A percentile compares a stretch with the other conserved stretches of the same genome.
Evolutionary conservation across 2,797 vertebrate species (phyloP).

Genomic region (Rhinophrynus dorsalis): DNA sequence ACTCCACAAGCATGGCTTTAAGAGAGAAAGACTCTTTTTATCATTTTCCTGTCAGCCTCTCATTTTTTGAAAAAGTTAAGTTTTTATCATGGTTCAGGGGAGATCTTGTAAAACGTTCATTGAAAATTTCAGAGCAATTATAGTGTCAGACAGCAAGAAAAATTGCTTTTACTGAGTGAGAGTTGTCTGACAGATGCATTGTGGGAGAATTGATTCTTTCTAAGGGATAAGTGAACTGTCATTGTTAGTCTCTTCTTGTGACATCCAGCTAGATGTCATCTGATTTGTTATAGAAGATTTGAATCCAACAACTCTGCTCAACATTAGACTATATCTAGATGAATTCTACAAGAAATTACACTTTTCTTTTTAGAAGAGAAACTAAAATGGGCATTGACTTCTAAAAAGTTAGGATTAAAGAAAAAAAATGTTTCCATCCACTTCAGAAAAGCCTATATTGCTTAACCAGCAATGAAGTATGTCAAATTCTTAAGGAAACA

Average conservation of each 20-base stretch:
- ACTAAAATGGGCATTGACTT: constrained; percentile 69
- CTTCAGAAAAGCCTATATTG: constrained; percentile 70
- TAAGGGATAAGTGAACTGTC: constrained; percentile 96
- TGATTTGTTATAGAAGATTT: constrained; percentile 92
- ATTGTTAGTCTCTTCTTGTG: constrained; percentile 93
- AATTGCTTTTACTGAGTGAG: constrained; percentile 87
- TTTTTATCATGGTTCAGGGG: constrained; percentile 90
- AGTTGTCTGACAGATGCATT: constrained; percentile 97
- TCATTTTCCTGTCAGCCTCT: constrained; percentile 85
- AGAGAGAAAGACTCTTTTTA: constrained; percentile 84
- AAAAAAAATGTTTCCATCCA: constrained; percentile 69
- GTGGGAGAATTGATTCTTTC: constrained; percentile 95
- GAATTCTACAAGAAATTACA: constrained; percentile 77
- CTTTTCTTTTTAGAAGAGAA: constrained; percentile 83
- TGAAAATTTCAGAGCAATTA: constrained; percentile 96
- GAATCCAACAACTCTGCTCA: constrained; percentile 83
- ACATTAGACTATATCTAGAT: constrained; percentile 77
- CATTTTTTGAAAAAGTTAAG: constrained; percentile 84
- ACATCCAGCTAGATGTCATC: constrained; percentile 90
- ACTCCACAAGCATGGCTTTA: constrained; percentile 75
- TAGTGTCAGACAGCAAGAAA: constrained; percentile 92
- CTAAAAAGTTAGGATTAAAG: constrained; percentile 75
- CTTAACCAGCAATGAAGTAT: constrained; percentile 75
- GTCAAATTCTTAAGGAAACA: constrained; percentile 80
- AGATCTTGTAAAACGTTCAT: constrained; percentile 86